Evolutionary conservation across 2,888 invertebrate species (phyloP).

Genomic region (Phalera bucephala): DNA sequence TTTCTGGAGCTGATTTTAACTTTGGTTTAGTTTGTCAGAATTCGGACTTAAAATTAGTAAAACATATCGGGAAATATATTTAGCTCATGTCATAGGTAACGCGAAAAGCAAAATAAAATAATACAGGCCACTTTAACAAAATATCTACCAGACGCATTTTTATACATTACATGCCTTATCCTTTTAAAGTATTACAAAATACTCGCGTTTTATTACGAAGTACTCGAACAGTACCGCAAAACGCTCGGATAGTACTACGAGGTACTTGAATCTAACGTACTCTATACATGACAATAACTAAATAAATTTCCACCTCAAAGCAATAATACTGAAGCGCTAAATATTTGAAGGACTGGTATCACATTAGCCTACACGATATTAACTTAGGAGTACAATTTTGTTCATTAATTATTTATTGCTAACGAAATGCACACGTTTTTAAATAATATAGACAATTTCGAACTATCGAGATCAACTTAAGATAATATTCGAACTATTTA

Average conservation of each 20-base stretch:
- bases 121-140: no score
- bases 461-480: slow-evolving; percentile 43
- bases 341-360: slow-evolving; percentile 34
- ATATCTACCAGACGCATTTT: no score
- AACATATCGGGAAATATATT: slow-evolving; percentile 14
- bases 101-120: not conserved
- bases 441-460: slow-evolving; percentile 27
- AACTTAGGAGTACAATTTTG: slow-evolving; percentile 34
- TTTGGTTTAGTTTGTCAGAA: slow-evolving; percentile 60
- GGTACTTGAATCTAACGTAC: no score
- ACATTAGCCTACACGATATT: slow-evolving; percentile 43
- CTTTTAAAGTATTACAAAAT: no score
- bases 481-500: slow-evolving; percentile 23
- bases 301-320: slow-evolving; percentile 27
- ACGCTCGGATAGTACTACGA: no score
- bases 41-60: slow-evolving; percentile 21
- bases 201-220: no score
- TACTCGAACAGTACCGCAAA: no score
- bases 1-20: slow-evolving; percentile 48
- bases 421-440: slow-evolving; percentile 37
- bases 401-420: slow-evolving; percentile 39
- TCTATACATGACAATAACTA: no score
- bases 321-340: slow-evolving; percentile 55
- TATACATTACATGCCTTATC: no score
- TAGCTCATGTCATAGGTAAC: slow-evolving; percentile 12